Evolutionary conservation across 2,888 invertebrate genomes (phyloP), one percentile per base, ranked within the genome.

Genomic region (Cerastoderma edule): DNA sequence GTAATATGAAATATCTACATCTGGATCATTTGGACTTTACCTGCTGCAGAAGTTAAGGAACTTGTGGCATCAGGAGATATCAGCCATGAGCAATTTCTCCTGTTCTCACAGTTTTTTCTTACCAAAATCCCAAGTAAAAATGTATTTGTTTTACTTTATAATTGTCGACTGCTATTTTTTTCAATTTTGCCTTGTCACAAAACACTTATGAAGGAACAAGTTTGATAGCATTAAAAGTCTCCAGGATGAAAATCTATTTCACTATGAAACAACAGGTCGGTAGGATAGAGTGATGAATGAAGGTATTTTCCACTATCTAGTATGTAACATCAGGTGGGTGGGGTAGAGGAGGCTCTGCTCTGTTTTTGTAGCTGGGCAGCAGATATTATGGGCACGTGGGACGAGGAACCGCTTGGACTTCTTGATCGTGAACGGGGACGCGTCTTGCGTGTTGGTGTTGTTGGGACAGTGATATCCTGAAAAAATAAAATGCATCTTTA

Each of bases 341-440:
- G 53, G 28, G 74, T 67, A 24, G 78, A 78, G 0, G 72, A 46
- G 19, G 73, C 56, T 56, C 72, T 72, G 39, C 53, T 84, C 44
- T 78, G 85, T 53, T 83, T 72, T 65, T 87, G 87, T 53, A 87
- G 78, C 76, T 87, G 85, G n/a, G 87, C 86, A 19, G 85, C 87
- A 22, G 88, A 88, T 67, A 89, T 78, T 56, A 89, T 83, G 1
- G 88, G 89, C 35, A 87, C 86, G 46, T 87, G 85, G 5, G 72
- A 75, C 10, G 83, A 78, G 24, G 80, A 68, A 22, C 80, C 70
- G 54, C 80, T 84, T 27, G 87, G 87, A 67, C 85, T 87, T 8
- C 85, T 84, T 46, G 86, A 85, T 33, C 86, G 75, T n/a, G 86
- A 83, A 46, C 86, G 78, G 28, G 76, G 69, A 32, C 81, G 71